A percentile compares a stretch with the other conserved stretches of the same genome.
Evolutionary conservation across 2,888 invertebrate species (phyloP).

Genomic region (Andrena hattorfiana): DNA sequence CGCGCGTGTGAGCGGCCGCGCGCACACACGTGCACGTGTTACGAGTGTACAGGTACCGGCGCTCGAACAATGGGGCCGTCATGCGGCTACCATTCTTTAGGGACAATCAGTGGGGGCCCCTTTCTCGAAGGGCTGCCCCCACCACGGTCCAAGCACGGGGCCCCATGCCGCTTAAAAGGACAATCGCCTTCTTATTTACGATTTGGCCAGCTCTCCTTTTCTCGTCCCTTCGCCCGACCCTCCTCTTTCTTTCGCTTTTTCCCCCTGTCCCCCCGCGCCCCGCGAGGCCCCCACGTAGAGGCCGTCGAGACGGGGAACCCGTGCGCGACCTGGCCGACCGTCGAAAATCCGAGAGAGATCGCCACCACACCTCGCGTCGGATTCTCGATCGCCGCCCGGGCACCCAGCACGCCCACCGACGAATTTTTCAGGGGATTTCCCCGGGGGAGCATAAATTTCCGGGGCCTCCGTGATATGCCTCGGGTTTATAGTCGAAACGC

Average conservation of each 20-base stretch:
- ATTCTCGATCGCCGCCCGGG: background rate
- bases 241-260: constrained; percentile 41
- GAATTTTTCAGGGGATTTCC: constrained; percentile 64
- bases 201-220: constrained; percentile 73
- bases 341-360: constrained; percentile 53
- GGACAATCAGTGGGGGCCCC: constrained; percentile 77
- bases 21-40: constrained; percentile 56
- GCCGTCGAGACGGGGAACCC: background rate
- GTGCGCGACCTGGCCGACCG: constrained; percentile 28
- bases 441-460: constrained; percentile 53
- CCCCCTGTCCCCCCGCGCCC: constrained; percentile 14
- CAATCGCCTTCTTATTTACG: constrained; percentile 83
- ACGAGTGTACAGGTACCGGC: constrained; percentile 69
- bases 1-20: background rate
- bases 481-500: constrained; percentile 21
- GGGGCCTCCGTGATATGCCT: constrained; percentile 18
- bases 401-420: constrained; percentile 32
- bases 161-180: constrained; percentile 81
- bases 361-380: constrained; percentile 11
- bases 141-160: constrained; percentile 42
- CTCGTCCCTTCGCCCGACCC: constrained; percentile 31
- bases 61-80: constrained; percentile 82
- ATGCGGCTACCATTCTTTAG: constrained; percentile 82
- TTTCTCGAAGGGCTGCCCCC: constrained; percentile 59
- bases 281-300: background rate